phyloP scores from a whole-genome alignment of 2,797 vertebrate genomes.

The Paguma larvata region DNA sequence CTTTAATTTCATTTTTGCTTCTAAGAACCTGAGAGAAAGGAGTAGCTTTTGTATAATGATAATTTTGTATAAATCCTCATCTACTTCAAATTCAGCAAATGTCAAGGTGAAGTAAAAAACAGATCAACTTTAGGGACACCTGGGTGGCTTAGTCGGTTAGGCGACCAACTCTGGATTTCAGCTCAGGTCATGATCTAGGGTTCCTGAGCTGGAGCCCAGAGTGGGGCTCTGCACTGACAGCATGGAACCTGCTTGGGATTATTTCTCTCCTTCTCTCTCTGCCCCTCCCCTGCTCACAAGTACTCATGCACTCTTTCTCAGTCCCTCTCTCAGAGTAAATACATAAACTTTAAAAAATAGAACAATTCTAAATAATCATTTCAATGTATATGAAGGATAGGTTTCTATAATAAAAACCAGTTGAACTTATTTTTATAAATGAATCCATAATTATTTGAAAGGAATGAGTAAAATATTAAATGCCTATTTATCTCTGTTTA shows the following conservation, averaged over 20 bases:
- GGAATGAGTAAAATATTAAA: not conserved
- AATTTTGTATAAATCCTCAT: not conserved
- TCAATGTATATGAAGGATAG: not conserved
- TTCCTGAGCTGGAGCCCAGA: too few relatives aligned
- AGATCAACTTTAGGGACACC: not conserved
- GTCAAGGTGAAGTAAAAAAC: conserved; percentile 28
- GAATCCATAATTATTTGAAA: conserved; percentile 49
- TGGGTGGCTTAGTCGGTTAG: too few relatives aligned
- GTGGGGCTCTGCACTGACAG: too few relatives aligned
- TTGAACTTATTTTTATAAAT: conserved; percentile 60
- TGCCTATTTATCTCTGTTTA: not conserved
- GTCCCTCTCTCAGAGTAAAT: too few relatives aligned
- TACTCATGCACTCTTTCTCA: too few relatives aligned
- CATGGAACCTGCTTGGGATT: too few relatives aligned
- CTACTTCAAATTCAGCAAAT: conserved; percentile 24
- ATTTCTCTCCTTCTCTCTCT: too few relatives aligned
- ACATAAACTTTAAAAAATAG: not conserved
- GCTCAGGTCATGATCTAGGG: too few relatives aligned
- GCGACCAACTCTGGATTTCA: too few relatives aligned
- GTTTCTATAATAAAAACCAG: not conserved
- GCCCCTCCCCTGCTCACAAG: too few relatives aligned
- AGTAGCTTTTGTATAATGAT: not conserved
- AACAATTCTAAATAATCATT: conserved; percentile 51
- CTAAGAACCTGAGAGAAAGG: not conserved
- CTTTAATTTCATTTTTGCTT: not conserved